A percentile compares a stretch with the other conserved stretches of the same genome.
Evolutionary conservation across 2,888 invertebrate species (phyloP).

Genomic region (Agonum fuliginosum): DNA sequence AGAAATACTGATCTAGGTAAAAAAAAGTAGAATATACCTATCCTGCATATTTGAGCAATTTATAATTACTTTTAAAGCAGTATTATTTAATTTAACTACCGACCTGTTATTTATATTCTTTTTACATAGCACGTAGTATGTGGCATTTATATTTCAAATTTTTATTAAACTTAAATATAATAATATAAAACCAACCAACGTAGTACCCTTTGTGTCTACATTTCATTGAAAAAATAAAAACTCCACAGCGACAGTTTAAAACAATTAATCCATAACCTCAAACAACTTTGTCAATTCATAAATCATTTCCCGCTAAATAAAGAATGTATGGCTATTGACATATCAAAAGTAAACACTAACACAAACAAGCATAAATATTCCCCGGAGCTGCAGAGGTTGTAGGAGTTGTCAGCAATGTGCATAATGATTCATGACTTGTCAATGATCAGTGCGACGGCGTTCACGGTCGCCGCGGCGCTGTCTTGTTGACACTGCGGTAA

Average conservation of each 20-base stretch:
- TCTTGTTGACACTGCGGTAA: conserved; percentile 43
- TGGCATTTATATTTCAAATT: too few species aligned
- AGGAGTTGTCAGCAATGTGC: not conserved
- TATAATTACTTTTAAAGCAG: too few species aligned
- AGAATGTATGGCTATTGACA: conserved; percentile 1
- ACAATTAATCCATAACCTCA: not conserved
- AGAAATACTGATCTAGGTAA: too few species aligned
- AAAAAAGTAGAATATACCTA: too few species aligned
- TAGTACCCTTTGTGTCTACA: too few species aligned
- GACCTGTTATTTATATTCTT: too few species aligned
- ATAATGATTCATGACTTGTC: conserved; percentile 19
- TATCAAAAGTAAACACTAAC: not conserved
- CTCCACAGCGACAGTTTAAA: not conserved
- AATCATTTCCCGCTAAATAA: conserved; percentile 1
- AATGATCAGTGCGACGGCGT: conserved; percentile 10
- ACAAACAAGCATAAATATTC: conserved; percentile 9
- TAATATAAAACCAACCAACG: too few species aligned
- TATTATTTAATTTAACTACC: too few species aligned
- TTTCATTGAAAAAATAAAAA: too few species aligned
- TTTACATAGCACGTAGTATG: too few species aligned
- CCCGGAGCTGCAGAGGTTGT: not conserved
- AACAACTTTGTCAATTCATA: not conserved
- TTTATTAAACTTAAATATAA: too few species aligned
- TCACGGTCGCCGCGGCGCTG: not conserved
- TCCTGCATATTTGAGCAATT: too few species aligned